Conservation (phyloP, 2,888 invertebrate species). For the Bombylius major region DNA sequence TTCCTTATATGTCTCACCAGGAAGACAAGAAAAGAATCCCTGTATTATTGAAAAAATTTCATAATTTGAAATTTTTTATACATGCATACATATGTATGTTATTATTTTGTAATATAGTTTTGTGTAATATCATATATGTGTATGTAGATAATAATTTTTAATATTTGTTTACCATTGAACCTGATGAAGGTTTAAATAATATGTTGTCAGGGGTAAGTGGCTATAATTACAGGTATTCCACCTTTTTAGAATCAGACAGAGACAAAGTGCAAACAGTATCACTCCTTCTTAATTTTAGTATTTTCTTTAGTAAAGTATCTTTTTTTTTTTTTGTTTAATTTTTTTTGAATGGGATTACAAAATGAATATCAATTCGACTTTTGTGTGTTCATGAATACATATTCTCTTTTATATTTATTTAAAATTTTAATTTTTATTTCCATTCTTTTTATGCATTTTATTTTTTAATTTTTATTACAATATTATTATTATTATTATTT, state of each 20-base stretch:
- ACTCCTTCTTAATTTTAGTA: not conserved
- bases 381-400: too few species aligned
- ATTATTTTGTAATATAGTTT: not conserved
- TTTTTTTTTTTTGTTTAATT: too few species aligned
- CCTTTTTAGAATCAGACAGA: conserved; percentile 1
- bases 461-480: not conserved
- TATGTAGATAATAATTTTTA: not conserved
- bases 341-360: too few species aligned
- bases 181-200: conserved; percentile 7
- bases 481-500: not conserved
- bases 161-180: conserved; percentile 2
- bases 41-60: too few species aligned
- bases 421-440: not conserved
- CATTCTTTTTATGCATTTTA: not conserved
- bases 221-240: conserved; percentile 1
- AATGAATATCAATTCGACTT: too few species aligned
- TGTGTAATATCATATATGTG: not conserved
- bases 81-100: not conserved
- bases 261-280: conserved; percentile 2
- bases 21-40: not conserved
- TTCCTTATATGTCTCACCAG: not conserved
- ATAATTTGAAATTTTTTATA: not conserved
- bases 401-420: not conserved
- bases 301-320: too few species aligned
- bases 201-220: not conserved